phyloP scores from a whole-genome alignment of 1,140 invertebrate genomes.

The Hormaphis cornu region DNA sequence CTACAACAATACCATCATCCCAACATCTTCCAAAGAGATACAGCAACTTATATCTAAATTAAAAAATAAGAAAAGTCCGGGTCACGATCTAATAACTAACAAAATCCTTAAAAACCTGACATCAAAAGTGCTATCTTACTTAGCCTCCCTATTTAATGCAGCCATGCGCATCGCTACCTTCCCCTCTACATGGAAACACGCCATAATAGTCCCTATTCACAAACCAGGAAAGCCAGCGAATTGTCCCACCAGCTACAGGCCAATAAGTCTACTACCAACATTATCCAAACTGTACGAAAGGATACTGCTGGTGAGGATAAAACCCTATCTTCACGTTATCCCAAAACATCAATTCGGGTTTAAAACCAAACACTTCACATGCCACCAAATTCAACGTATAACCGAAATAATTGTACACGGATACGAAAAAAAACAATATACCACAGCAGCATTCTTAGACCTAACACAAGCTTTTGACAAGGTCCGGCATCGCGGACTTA shows the following conservation, averaged over 20 bases:
- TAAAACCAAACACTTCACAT: conserved; percentile 39
- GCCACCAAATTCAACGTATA: conserved; percentile 41
- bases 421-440: conserved; percentile 39
- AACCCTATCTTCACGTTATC: background rate
- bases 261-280: conserved; percentile 40
- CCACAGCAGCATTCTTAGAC: conserved; percentile 40
- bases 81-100: conserved; percentile 37
- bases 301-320: conserved; percentile 36
- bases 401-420: conserved; percentile 39
- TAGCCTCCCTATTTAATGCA: conserved; percentile 39
- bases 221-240: conserved; percentile 42
- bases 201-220: conserved; percentile 40
- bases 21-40: background rate
- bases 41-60: background rate
- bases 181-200: conserved; percentile 40
- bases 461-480: no score
- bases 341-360: conserved; percentile 43
- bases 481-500: conserved; percentile 41
- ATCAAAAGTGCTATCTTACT: conserved; percentile 35
- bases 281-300: conserved; percentile 40
- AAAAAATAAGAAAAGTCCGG: conserved; percentile 38
- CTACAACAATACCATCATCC: background rate
- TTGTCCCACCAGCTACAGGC: conserved; percentile 39
- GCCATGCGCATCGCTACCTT: conserved; percentile 38
- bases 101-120: conserved; percentile 37